Conservation (phyloP, 2,797 vertebrate species). For the Galagoides demidoff region DNA sequence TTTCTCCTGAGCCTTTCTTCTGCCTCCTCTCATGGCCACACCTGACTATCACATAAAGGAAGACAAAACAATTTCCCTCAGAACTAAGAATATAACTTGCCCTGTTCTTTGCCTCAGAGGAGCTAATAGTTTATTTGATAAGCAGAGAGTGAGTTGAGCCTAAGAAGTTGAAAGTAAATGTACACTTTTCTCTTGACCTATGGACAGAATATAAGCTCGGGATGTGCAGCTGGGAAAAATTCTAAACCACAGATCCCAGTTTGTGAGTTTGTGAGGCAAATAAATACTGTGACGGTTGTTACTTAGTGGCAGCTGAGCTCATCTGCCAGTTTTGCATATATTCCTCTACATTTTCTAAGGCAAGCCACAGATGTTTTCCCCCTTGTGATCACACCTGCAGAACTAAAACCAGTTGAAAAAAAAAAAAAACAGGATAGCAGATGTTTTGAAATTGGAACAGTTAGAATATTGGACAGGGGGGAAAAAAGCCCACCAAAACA, state of each 20-base stretch:
- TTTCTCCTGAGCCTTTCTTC: not conserved
- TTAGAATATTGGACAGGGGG: constrained; percentile 64
- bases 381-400: constrained; percentile 84
- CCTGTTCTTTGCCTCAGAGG: not conserved
- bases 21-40: not conserved
- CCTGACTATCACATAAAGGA: not conserved
- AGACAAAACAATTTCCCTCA: not conserved
- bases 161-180: constrained; percentile 45
- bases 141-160: not conserved
- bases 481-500: not conserved
- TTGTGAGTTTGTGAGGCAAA: constrained; percentile 82
- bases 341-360: constrained; percentile 78
- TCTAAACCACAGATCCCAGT: constrained; percentile 76
- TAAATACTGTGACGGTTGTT: constrained; percentile 70
- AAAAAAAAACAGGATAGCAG: constrained; percentile 70
- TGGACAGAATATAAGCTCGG: constrained; percentile 62
- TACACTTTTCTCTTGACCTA: constrained; percentile 54
- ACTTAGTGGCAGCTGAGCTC: constrained; percentile 81
- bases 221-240: constrained; percentile 80
- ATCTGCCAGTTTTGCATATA: constrained; percentile 78
- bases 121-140: constrained; percentile 29
- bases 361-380: constrained; percentile 84
- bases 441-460: constrained; percentile 81
- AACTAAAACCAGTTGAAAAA: constrained; percentile 79
- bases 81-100: not conserved